A percentile compares a stretch with the other conserved stretches of the same genome.
Conservation (phyloP, 1,140 invertebrate species). For the Halesus radiatus region DNA sequence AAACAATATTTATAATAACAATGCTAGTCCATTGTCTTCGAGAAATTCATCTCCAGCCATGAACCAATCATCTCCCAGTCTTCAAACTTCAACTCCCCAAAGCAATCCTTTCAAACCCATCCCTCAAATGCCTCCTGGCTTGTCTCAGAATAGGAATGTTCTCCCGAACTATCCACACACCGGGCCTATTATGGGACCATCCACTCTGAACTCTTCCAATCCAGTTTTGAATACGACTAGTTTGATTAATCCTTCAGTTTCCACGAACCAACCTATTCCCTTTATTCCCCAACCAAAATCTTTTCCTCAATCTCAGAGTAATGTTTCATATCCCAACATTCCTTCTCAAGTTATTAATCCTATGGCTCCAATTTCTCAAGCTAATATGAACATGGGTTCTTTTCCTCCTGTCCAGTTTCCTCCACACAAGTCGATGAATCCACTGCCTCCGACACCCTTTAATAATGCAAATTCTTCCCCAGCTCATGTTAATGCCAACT, state of each 20-base stretch:
- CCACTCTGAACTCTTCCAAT: constrained; percentile 5
- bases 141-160: constrained; percentile 1
- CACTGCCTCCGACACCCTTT: constrained; percentile 12
- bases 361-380: neutral
- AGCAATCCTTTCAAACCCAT: constrained; percentile 6
- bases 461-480: constrained; percentile 7
- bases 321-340: constrained; percentile 20
- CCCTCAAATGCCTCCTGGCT: constrained; percentile 1
- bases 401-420: constrained; percentile 21
- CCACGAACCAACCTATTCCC: neutral
- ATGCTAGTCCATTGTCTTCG: constrained; percentile 51
- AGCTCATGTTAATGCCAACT: neutral
- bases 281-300: constrained; percentile 11
- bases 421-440: neutral
- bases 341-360: constrained; percentile 7
- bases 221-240: neutral
- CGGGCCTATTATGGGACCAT: neutral
- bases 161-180: neutral
- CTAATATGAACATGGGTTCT: neutral
- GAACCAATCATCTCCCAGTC: constrained; percentile 44
- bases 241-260: neutral
- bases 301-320: constrained; percentile 27
- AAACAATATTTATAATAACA: constrained; percentile 45
- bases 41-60: constrained; percentile 55
- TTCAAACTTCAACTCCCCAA: constrained; percentile 32